Base-by-base conservation (phyloP, 2,888 invertebrate genomes). In the Drosophila sordidapex region DNA sequence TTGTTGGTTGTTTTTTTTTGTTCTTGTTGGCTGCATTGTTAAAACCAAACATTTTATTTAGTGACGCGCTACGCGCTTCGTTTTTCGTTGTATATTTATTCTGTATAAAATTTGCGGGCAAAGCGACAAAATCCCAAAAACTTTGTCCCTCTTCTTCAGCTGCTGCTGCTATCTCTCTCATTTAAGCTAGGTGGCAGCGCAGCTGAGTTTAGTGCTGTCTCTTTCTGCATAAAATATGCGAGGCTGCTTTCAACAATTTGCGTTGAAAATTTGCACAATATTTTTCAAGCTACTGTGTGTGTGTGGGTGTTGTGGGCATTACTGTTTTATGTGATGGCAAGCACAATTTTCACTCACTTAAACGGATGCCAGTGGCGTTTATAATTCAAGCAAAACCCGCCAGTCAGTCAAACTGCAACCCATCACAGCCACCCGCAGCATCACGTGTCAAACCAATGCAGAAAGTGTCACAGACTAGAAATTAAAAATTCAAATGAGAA, bases 401-500 rank as follows among this genome's bases (percentile, higher is more conserved):
- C 46, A 25, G 33, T 33, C 33, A 4, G 46, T 25, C 46, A 46
- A 46, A 15, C 46, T 25, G 46, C 15, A 46, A 8, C 15, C 25
- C 46, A 8, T 4, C 21, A 38, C 48, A 4, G n/a, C 51, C 35
- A 13, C 2, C 25, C 25, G 8, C 13, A 63, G 11, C 38, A 60
- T 69, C 54, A 59, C 56, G 83, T 85, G 86, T 83, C 86, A 86
- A 85, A 81, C 84, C 79, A 83, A 83, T 83, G 83, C 87, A 70
- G 59, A 76, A 88, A 81, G 66, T 88, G 84, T 83, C 87, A 81
- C 83, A 62, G 74, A 57, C 61, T 60, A 68, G 68, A 76, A 87
- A 89, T 89, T 85, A 85, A 80, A 89, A 89, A 82, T 86, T 85
- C 80, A 89, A 86, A 85, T 87, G 75, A 79, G 84, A 82, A 79